Conservation (phyloP, 2,888 invertebrate species). For the Tromatobia lineatoria region DNA sequence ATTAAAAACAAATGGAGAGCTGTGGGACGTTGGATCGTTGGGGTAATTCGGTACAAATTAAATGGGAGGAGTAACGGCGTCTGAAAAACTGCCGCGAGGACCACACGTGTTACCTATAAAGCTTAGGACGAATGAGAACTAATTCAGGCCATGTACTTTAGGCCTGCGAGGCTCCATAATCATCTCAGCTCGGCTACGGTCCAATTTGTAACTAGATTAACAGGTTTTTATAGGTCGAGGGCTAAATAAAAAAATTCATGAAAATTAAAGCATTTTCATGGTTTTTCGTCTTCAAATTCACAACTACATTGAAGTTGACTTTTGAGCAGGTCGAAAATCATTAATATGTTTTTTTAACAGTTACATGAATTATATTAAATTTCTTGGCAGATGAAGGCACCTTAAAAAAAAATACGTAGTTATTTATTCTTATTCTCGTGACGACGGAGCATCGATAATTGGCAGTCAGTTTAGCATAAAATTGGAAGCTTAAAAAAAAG, state of each 20-base stretch:
- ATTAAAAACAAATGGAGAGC: constrained; percentile 21
- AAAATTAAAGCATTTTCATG: not conserved
- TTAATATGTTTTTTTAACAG: not conserved
- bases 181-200: not conserved
- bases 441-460: too few species aligned
- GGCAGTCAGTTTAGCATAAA: too few species aligned
- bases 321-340: too few species aligned
- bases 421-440: too few species aligned
- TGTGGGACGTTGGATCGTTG: constrained; percentile 11
- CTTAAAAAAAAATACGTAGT: too few species aligned
- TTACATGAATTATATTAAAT: too few species aligned
- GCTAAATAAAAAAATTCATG: not conserved
- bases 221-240: not conserved
- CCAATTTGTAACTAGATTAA: not conserved
- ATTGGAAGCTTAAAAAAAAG: too few species aligned
- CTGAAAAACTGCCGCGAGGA: not conserved
- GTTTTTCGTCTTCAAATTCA: not conserved
- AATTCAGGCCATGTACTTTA: constrained; percentile 22
- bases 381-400: too few species aligned
- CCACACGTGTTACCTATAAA: not conserved
- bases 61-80: not conserved
- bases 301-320: not conserved
- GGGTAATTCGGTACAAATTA: constrained; percentile 56
- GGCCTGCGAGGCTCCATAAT: not conserved
- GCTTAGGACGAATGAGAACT: constrained; percentile 37